These are phyloP conservation scores for Bombus sibiricus DNA, from an alignment of 1,140 invertebrate species.

Conservation along the genomic window DNA sequence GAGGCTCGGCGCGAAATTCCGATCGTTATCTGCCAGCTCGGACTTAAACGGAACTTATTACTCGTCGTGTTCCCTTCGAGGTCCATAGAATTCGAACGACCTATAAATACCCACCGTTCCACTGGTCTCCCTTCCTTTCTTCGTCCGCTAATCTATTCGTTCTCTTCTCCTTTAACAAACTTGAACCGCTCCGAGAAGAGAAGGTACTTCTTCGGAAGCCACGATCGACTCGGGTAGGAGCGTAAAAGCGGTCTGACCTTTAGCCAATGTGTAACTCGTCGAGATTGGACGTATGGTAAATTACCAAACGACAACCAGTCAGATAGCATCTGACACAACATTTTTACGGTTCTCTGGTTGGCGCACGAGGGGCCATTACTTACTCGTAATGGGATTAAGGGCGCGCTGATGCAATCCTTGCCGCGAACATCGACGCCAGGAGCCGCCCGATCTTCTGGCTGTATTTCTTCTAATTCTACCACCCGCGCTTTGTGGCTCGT, in stretches of 20 bases:
- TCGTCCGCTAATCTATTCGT: background rate
- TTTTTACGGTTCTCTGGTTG: constrained; percentile 72
- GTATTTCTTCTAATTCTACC: background rate
- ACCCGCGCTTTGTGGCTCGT: too few species aligned
- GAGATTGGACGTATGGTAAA: constrained; percentile 60
- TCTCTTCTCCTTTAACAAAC: too few species aligned
- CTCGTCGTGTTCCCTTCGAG: constrained; percentile 10
- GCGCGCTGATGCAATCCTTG: constrained; percentile 55
- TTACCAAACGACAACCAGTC: constrained; percentile 68
- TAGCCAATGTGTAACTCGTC: constrained; percentile 8
- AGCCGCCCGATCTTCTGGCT: background rate
- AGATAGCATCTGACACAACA: constrained; percentile 75
- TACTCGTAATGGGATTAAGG: constrained; percentile 76
- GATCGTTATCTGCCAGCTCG: constrained; percentile 28
- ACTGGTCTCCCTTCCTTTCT: too few species aligned
- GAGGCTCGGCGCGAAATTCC: constrained; percentile 24
- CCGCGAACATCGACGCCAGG: background rate
- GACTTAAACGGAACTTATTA: constrained; percentile 8
- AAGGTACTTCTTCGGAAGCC: constrained; percentile 54
- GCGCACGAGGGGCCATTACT: constrained; percentile 64
- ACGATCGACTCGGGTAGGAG: background rate
- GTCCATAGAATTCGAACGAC: constrained; percentile 1
- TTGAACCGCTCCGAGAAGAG: background rate
- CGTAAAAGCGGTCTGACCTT: constrained; percentile 61
- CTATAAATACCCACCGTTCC: constrained; percentile 19